Conservation (phyloP, 2,888 invertebrate species). For the Blomia tropicalis region DNA sequence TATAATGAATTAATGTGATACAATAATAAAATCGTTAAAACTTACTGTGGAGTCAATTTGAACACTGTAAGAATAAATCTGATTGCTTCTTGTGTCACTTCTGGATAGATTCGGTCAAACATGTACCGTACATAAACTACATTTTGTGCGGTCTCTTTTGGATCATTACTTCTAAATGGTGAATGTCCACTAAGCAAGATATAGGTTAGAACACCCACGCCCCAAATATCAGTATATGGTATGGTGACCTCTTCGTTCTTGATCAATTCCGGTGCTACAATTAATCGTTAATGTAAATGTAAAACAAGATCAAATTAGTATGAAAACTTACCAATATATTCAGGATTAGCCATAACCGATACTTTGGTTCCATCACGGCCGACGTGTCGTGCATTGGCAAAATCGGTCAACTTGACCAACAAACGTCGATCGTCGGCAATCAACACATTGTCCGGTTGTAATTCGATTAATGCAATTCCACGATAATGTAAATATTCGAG, state of each 20-base stretch:
- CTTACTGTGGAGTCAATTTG: slow-evolving; percentile 76
- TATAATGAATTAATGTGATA: not conserved
- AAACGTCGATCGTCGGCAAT: slow-evolving; percentile 50
- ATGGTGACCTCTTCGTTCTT: slow-evolving; percentile 70
- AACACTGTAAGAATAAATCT: slow-evolving; percentile 88
- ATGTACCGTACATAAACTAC: slow-evolving; percentile 78
- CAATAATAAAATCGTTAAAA: slow-evolving; percentile 26
- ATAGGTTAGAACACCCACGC: slow-evolving; percentile 77
- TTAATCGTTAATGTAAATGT: slow-evolving; percentile 27
- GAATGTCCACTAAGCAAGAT: slow-evolving; percentile 77
- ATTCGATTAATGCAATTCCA: slow-evolving; percentile 68
- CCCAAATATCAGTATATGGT: slow-evolving; percentile 88
- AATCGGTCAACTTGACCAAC: slow-evolving; percentile 69
- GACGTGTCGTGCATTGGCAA: slow-evolving; percentile 68
- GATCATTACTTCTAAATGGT: slow-evolving; percentile 68
- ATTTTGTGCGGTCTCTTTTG: slow-evolving; percentile 72
- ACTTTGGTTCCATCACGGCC: slow-evolving; percentile 58
- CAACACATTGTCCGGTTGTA: slow-evolving; percentile 87
- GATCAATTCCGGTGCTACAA: slow-evolving; percentile 67
- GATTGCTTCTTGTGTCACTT: slow-evolving; percentile 78
- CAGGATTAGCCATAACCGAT: slow-evolving; percentile 34
- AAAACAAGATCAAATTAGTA: not conserved
- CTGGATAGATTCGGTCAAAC: slow-evolving; percentile 82
- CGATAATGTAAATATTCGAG: slow-evolving; percentile 89
- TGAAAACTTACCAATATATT: slow-evolving; percentile 41